Evolutionary conservation across 2,888 invertebrate genomes (phyloP).

Genomic region (Horisme vitalbata): DNA sequence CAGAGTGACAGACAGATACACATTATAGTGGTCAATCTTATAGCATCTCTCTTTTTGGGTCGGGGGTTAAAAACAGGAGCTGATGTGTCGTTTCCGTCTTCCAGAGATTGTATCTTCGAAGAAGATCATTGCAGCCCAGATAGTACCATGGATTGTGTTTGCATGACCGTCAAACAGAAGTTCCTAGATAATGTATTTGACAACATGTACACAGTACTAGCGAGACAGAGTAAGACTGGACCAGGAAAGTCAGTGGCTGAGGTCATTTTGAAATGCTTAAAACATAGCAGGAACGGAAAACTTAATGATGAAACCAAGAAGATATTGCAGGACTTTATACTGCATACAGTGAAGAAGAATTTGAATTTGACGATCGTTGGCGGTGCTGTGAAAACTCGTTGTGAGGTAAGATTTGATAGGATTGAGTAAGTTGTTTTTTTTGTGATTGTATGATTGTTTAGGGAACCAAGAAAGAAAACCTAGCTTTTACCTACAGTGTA

Average conservation of each 20-base stretch:
- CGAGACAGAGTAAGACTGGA: constrained; percentile 50
- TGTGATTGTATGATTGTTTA: no score
- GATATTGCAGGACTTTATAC: constrained; percentile 61
- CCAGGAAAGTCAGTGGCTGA: constrained; percentile 63
- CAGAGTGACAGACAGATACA: no score
- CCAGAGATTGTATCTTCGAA: constrained; percentile 48
- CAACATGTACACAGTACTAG: constrained; percentile 70
- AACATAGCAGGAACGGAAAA: constrained; percentile 66
- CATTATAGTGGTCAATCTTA: no score
- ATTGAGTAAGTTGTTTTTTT: no score
- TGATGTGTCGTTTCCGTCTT: not conserved
- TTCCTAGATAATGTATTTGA: constrained; percentile 73
- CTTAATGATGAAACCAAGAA: constrained; percentile 55
- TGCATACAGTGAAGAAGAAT: constrained; percentile 63
- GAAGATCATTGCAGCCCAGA: constrained; percentile 52
- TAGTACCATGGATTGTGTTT: constrained; percentile 58
- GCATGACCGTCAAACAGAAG: constrained; percentile 59
- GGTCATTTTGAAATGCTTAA: constrained; percentile 53
- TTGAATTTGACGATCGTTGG: constrained; percentile 70
- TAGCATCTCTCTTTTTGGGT: no score
- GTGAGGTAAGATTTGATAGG: constrained; percentile 50
- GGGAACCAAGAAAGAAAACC: no score
- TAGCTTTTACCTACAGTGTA: no score
- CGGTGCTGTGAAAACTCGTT: constrained; percentile 74
- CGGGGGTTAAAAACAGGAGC: no score